Base-by-base conservation (phyloP, 2,888 invertebrate species). In the Eurytoma californica region DNA sequence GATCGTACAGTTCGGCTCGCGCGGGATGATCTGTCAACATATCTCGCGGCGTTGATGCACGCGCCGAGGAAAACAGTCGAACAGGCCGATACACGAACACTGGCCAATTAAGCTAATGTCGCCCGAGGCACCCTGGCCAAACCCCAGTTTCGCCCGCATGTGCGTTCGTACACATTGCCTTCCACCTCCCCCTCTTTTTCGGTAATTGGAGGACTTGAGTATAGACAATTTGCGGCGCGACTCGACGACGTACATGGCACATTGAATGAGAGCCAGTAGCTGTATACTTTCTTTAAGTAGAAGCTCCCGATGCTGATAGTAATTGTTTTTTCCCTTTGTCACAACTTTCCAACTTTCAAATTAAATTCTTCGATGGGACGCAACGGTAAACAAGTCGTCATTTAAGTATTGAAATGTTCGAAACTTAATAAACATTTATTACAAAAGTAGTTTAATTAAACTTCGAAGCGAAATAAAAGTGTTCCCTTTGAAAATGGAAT, bases 101-200 rank as follows among this genome's bases (percentile, higher is more conserved):
- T 68, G 69, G 75, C 83, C 85, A 87, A 87, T 88, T 87, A 86
- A 84, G 84, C 84, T 86, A 86, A 86, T 86, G 85, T 86, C 83
- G 84, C 84, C 83, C 83, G 84, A 82, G 84, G 84, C 83, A 79
- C 72, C 75, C 24, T 49, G 57, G 63, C 63, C 30, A 47, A 57
- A 47, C 67, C 80, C 47, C 57, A 14, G 30, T 20, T 20, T 53
- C 20, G 67, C 60, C 13, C 16, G 61, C 51, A 18, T 51, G 49
- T 55, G 39, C 47, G 24, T 60, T 3, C n/a, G 16, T 53, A 60
- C 39, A 53, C 57, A 75, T 47, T 67, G 39, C 47, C 30, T 60
- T 60, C 30, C 55, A 7, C 55, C 16, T 14, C n/a, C 18, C 16
- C 20, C 24, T 55, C 20, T 13, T 68, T 72, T 63, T 63, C 80